Conservation (phyloP, 2,113 vertebrate species). For the Spea multiplicata region DNA sequence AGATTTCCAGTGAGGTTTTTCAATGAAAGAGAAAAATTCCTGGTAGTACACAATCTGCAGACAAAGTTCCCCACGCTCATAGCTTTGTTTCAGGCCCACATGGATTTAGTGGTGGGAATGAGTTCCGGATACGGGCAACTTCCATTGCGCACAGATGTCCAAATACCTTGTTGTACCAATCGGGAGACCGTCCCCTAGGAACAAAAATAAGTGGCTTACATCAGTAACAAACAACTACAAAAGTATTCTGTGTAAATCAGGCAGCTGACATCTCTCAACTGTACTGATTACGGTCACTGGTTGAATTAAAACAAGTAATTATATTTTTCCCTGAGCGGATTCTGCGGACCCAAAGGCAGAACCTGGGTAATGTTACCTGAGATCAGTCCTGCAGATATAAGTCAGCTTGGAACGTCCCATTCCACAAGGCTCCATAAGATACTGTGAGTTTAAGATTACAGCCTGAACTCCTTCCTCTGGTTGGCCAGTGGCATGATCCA, state of each 20-base stretch:
- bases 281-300: no score
- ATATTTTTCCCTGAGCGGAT: no score
- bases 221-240: rapidly evolving
- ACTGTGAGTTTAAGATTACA: constrained; percentile 73
- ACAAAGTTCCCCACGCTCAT: constrained; percentile 45
- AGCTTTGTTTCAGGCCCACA: constrained; percentile 72
- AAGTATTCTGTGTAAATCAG: no score
- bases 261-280: no score
- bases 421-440: constrained; percentile 74
- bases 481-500: constrained; percentile 70
- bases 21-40: background rate
- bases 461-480: constrained; percentile 71
- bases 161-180: constrained; percentile 86
- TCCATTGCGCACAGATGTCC: constrained; percentile 82
- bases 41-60: background rate
- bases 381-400: constrained; percentile 79
- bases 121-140: constrained; percentile 77
- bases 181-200: constrained; percentile 79
- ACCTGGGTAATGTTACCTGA: constrained; percentile 63
- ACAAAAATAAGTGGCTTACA: constrained; percentile 33
- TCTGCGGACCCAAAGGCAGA: no score
- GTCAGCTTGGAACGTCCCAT: constrained; percentile 72
- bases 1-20: background rate
- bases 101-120: constrained; percentile 68
- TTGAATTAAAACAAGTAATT: no score